These are phyloP conservation scores for Bolborhynchus lineola DNA, from an alignment of 2,113 vertebrate genomes.

Conservation along the genomic window DNA sequence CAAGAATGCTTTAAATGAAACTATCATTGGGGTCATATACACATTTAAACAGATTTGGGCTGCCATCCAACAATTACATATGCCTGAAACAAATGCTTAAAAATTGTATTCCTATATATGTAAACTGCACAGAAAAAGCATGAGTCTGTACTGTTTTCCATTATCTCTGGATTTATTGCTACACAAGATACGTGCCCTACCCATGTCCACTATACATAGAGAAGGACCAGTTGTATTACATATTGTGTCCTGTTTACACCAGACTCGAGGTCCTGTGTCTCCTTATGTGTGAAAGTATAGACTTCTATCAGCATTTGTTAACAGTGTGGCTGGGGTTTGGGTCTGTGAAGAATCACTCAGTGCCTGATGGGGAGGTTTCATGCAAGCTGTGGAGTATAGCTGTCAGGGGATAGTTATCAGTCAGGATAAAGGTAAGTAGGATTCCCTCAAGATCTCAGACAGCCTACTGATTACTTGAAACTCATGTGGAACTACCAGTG, in stretches of 20 bases:
- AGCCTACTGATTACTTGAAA: neutral
- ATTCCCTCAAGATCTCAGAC: neutral
- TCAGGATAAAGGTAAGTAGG: neutral
- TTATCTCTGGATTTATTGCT: neutral
- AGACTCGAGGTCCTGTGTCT: neutral
- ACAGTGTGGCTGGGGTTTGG: neutral
- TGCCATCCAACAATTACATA: conserved; percentile 26
- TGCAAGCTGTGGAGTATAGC: neutral
- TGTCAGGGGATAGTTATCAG: neutral
- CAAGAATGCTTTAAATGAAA: conserved; percentile 44
- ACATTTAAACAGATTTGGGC: neutral
- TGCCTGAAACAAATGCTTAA: conserved; percentile 30
- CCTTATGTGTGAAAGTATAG: neutral
- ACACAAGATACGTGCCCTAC: neutral
- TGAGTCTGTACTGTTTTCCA: neutral
- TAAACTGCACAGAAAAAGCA: neutral
- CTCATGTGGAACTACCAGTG: neutral
- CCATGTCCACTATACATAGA: neutral
- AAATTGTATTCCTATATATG: neutral
- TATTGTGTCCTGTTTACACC: neutral
- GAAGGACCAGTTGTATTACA: neutral
- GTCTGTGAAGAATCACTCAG: neutral
- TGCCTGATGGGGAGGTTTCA: neutral
- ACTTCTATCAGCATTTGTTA: fast-evolving
- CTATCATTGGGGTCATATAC: neutral